Conservation (phyloP, 53 echinoderm and acorn worm species). For the Astropecten irregularis region DNA sequence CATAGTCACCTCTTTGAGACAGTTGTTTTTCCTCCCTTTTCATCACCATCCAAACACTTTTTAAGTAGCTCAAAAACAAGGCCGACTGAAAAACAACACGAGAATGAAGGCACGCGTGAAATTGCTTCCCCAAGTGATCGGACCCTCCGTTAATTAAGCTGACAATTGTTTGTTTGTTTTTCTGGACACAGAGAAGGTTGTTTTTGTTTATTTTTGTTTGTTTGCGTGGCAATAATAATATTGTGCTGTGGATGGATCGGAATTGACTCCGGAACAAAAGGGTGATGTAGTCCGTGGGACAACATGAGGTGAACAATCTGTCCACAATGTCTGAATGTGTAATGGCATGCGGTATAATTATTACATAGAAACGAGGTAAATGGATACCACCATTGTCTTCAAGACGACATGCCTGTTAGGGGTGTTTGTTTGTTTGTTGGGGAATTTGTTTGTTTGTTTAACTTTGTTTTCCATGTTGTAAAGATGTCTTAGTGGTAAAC, state of each 20-base stretch:
- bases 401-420: neutral
- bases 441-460: no score
- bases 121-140: slow-evolving; percentile 10
- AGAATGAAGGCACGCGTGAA: slow-evolving; percentile 35
- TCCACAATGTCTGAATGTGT: no score
- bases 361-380: slow-evolving; percentile 31
- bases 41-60: no score
- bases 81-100: neutral
- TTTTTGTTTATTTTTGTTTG: no score
- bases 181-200: slow-evolving; percentile 1
- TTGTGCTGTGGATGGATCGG: no score
- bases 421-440: slow-evolving; percentile 21
- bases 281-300: no score
- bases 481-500: slow-evolving; percentile 24
- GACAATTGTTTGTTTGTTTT: slow-evolving; percentile 20
- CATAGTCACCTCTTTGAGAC: no score
- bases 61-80: slow-evolving; percentile 22
- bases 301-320: neutral
- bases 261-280: no score
- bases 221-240: no score
- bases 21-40: no score
- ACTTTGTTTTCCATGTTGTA: no score
- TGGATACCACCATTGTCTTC: neutral
- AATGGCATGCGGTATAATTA: slow-evolving; percentile 48
- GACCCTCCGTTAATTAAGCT: slow-evolving; percentile 24